Evolutionary conservation across 2,113 vertebrate species (phyloP).

Genomic region (Osmerus eperlanus): DNA sequence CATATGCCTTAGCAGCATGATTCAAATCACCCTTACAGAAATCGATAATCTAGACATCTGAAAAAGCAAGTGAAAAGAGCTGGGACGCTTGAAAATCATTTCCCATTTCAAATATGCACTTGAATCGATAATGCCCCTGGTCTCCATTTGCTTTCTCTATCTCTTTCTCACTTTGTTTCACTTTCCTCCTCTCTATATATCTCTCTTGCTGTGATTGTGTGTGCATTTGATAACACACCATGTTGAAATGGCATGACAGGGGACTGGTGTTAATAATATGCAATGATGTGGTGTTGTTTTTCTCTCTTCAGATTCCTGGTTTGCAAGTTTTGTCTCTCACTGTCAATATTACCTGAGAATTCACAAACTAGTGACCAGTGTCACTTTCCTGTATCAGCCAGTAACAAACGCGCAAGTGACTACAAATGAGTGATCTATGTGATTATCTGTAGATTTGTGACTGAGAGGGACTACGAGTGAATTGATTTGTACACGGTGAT

Average conservation of each 20-base stretch:
- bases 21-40: conserved; percentile 13
- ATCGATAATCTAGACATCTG: conserved; percentile 22
- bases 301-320: conserved; percentile 1
- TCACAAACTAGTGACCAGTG: no score
- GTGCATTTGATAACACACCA: neutral
- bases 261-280: neutral
- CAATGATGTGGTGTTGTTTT: neutral
- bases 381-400: no score
- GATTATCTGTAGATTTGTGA: conserved; percentile 24
- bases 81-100: neutral
- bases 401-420: neutral
- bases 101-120: conserved; percentile 3
- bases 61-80: conserved; percentile 12
- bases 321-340: neutral
- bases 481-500: conserved; percentile 65
- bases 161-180: no score
- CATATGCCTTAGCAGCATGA: conserved; percentile 2
- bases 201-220: neutral
- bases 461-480: conserved; percentile 22
- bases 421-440: conserved; percentile 4
- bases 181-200: no score
- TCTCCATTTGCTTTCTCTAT: neutral
- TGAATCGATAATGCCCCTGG: neutral
- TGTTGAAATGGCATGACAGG: neutral
- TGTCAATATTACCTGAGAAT: neutral